phyloP scores from a whole-genome alignment of 2,888 invertebrate species.

The Autographa pulchrina region DNA sequence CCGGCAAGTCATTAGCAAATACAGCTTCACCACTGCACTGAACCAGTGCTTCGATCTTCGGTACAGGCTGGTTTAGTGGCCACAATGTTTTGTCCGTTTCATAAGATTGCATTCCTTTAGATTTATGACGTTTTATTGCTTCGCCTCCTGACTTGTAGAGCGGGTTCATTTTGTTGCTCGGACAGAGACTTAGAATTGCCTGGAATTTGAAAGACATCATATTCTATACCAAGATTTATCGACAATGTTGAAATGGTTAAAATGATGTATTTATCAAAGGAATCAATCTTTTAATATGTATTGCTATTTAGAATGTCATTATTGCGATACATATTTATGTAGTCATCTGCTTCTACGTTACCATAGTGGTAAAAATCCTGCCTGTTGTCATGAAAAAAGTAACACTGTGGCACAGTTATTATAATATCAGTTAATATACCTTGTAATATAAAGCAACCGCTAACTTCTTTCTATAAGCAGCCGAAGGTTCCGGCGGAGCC shows the following conservation, averaged over 20 bases:
- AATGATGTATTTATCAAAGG: too few relatives aligned
- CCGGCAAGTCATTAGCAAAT: conserved; percentile 91
- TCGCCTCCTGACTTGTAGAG: conserved; percentile 61
- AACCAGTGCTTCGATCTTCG: conserved; percentile 90
- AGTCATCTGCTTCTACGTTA: too few relatives aligned
- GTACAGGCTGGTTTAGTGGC: conserved; percentile 91
- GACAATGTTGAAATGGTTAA: too few relatives aligned
- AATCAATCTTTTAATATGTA: too few relatives aligned
- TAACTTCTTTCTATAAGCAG: conserved; percentile 89
- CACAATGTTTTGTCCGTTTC: conserved; percentile 90
- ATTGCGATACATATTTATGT: too few relatives aligned
- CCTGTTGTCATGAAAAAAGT: too few relatives aligned
- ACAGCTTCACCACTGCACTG: conserved; percentile 92
- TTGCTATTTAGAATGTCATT: too few relatives aligned
- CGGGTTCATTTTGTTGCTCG: conserved; percentile 54
- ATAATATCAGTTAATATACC: conserved; percentile 70
- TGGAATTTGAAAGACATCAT: conserved; percentile 32
- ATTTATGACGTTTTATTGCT: conserved; percentile 65
- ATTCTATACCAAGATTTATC: too few relatives aligned
- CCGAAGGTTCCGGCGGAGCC: conserved; percentile 87
- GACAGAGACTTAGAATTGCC: conserved; percentile 67
- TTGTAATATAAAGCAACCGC: conserved; percentile 90
- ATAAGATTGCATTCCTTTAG: conserved; percentile 90
- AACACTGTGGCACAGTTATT: too few relatives aligned
- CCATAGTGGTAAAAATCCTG: too few relatives aligned